Evolutionary conservation across 2,797 vertebrate genomes (phyloP), one percentile per base, ranked within the genome.

Genomic region (Labroides dimidiatus): DNA sequence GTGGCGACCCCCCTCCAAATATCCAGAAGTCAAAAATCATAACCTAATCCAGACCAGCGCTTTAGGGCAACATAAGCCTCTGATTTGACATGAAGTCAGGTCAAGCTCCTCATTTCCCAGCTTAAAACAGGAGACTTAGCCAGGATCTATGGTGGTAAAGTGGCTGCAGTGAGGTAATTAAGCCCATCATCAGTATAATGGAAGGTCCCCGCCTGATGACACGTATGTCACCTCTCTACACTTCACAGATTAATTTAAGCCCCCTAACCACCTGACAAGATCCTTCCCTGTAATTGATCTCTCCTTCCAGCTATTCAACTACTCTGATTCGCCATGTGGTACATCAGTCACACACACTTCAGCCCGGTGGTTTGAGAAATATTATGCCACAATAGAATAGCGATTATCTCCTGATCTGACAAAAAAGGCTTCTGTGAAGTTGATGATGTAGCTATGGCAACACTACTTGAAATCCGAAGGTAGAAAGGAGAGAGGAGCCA

Each of bases 221-320:
- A 90, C 76, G 51, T 87, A 85, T 86, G 89, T 84, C 85, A 64
- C 83, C 81, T 83, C 85, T 82, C 79, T 61, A 75, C 84, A 84
- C 85, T 85, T 85, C 86, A 82, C 84, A 86, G 82, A 91, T 88
- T 87, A 78, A 89, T 92, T 86, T 85, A 73, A 90, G 74, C 81
- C 77, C 77, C 44, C 66, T 68, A 68, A 75, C 77, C 44, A 45
- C 65, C 80, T 77, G 79, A 85, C 85, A 84, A 77, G 83, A 87
- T 85, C 85, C 84, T 62, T 82, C 75, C 58, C 75, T 60, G 65
- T 93, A 90, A 93, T 84, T 84, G 79, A 91, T 91, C 73, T 85
- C 82, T 74, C 72, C 86, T 77, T 75, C 54, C 72, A 77, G 79
- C 66, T 51, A 71, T 84, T 82, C 81, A 68, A 81, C 64, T 50